These are phyloP conservation scores for Brienomyrus longianalis DNA, from an alignment of 2,113 vertebrate species.

Conservation along the genomic window DNA sequence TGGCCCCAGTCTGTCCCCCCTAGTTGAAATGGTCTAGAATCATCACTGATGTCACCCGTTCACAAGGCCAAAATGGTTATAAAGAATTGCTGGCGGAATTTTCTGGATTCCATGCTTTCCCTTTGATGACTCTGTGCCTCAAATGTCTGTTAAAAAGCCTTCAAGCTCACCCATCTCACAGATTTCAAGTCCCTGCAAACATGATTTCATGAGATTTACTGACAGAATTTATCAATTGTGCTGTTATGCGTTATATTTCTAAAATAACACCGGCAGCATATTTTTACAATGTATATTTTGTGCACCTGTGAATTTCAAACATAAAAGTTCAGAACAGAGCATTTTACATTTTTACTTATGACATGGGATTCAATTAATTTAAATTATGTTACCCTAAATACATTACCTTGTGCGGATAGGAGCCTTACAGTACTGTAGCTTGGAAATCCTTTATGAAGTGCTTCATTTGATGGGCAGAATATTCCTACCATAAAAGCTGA, in stretches of 20 bases:
- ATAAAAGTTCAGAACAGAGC: not conserved
- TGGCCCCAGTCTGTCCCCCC: too few species aligned
- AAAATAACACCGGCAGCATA: too few species aligned
- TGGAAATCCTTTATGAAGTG: constrained; percentile 52
- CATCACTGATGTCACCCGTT: constrained; percentile 37
- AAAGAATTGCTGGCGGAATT: constrained; percentile 37
- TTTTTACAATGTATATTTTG: not conserved
- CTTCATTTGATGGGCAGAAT: constrained; percentile 56
- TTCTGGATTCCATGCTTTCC: constrained; percentile 40
- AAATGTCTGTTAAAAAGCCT: not conserved
- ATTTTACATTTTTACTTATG: not conserved
- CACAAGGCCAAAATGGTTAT: constrained; percentile 38
- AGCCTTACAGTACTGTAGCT: constrained; percentile 51
- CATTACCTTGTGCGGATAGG: constrained; percentile 16
- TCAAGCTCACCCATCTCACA: not conserved
- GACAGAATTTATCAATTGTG: not conserved
- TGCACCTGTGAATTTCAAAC: not conserved
- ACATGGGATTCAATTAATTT: constrained; percentile 31
- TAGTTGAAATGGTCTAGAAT: not conserved
- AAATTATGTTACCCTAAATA: constrained; percentile 45
- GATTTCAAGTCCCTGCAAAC: not conserved
- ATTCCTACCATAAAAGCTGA: constrained; percentile 35
- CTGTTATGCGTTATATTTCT: not conserved
- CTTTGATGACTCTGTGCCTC: constrained; percentile 41
- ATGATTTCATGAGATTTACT: not conserved